Percentiles rank a stretch among this genome's conserved stretches.
Conservation (phyloP, 1,140 invertebrate genomes). For the Plutomurus gul region DNA sequence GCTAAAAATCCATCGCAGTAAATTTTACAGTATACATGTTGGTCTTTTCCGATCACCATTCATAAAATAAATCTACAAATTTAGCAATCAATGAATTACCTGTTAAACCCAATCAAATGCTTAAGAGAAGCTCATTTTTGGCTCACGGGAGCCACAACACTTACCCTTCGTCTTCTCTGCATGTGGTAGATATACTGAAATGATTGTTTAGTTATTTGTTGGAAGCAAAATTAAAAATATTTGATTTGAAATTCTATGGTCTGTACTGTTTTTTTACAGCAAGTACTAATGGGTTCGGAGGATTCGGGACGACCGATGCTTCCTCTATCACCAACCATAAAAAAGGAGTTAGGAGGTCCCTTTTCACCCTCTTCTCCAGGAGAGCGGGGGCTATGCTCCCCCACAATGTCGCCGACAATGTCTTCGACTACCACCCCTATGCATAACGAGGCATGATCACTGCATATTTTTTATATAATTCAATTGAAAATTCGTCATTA, state of each 20-base stretch:
- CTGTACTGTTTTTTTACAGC: background rate
- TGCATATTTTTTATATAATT: background rate
- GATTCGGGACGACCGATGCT: conserved; percentile 38
- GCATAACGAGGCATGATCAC: conserved; percentile 16
- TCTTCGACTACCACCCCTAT: conserved; percentile 35
- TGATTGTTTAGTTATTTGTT: too few relatives aligned
- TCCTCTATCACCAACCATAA: conserved; percentile 43
- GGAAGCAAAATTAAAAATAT: too few relatives aligned
- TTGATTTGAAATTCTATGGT: background rate
- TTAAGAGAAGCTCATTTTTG: too few relatives aligned
- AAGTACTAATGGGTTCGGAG: conserved; percentile 18
- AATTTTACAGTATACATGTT: too few relatives aligned
- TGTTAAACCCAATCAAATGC: too few relatives aligned
- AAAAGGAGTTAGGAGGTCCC: conserved; percentile 42
- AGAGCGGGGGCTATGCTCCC: conserved; percentile 39
- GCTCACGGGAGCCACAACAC: too few relatives aligned
- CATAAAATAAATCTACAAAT: too few relatives aligned
- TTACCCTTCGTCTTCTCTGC: too few relatives aligned
- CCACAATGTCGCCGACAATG: conserved; percentile 47
- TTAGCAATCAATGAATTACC: too few relatives aligned
- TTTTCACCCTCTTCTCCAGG: conserved; percentile 44
- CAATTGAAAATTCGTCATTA: background rate
- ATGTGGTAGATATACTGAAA: too few relatives aligned
- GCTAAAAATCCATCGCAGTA: too few relatives aligned
- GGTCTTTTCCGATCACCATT: too few relatives aligned